These are phyloP conservation scores for Hyppa rectilinea DNA, from an alignment of 2,888 invertebrate genomes.

Conservation along the genomic window DNA sequence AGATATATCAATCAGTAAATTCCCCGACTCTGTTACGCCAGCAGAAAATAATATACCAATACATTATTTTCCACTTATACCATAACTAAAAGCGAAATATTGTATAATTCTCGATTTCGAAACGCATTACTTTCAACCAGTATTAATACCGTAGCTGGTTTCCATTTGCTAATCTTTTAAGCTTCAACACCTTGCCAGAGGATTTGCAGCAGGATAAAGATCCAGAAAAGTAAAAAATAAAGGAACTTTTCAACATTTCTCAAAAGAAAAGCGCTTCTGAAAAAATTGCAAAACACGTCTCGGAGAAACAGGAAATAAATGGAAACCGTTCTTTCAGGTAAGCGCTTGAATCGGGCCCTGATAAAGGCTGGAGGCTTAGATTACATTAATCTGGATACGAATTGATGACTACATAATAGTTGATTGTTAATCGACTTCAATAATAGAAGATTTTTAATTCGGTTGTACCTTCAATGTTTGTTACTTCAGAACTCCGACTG, in stretches of 20 bases:
- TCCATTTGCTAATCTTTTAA: conserved; percentile 59
- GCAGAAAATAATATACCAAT: not conserved
- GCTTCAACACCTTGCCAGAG: conserved; percentile 54
- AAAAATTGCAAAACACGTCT: conserved; percentile 70
- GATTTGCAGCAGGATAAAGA: conserved; percentile 44
- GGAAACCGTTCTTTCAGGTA: conserved; percentile 72
- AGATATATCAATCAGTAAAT: not conserved
- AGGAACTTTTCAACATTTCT: conserved; percentile 41
- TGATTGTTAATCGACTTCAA: too few relatives aligned
- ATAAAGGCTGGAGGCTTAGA: conserved; percentile 61
- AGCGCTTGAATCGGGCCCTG: conserved; percentile 66
- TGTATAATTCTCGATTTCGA: conserved; percentile 26
- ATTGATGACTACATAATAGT: not conserved
- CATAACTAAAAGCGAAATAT: not conserved
- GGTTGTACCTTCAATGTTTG: too few relatives aligned
- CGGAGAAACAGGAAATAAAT: conserved; percentile 71
- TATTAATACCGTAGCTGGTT: conserved; percentile 30
- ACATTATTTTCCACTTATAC: conserved; percentile 2
- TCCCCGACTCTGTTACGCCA: not conserved
- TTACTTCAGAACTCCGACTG: too few relatives aligned
- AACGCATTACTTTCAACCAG: conserved; percentile 20
- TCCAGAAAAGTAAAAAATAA: conserved; percentile 45
- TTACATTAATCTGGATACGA: conserved; percentile 36
- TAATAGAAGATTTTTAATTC: too few relatives aligned
- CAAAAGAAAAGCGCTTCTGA: conserved; percentile 65